A percentile compares a stretch with the other conserved stretches of the same genome.
Conservation (phyloP, 2,888 invertebrate species). For the Eupithecia subumbrata region DNA sequence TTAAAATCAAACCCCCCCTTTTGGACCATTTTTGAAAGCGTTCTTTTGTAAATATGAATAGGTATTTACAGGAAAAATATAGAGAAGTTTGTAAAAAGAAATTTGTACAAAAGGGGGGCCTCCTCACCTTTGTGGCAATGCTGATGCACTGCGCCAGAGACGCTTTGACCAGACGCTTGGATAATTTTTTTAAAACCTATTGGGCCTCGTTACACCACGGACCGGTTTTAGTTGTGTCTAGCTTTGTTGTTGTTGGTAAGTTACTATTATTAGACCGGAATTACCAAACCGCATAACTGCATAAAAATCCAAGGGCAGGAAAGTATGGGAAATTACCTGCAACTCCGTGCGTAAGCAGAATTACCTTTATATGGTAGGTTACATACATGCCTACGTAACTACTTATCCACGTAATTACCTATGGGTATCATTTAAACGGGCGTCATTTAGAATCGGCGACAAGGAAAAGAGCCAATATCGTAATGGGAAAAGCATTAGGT, state of each 20-base stretch:
- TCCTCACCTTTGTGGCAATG: no score
- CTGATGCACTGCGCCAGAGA: no score
- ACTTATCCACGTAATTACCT: background rate
- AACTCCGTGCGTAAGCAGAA: background rate
- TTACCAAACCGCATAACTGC: constrained; percentile 19
- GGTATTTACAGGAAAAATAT: no score
- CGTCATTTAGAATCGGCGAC: background rate
- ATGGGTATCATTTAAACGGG: background rate
- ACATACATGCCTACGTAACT: background rate
- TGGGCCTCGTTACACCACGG: no score
- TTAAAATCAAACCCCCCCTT: no score
- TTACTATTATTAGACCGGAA: constrained; percentile 11
- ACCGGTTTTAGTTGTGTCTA: background rate
- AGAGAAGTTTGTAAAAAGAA: no score
- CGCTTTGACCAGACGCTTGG: no score
- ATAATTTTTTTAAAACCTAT: no score
- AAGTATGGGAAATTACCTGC: constrained; percentile 28
- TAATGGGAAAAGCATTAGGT: background rate
- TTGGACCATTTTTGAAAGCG: no score
- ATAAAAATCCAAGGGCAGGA: constrained; percentile 19
- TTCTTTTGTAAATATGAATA: no score
- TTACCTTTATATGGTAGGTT: constrained; percentile 4
- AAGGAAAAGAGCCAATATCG: background rate
- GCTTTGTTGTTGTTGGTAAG: background rate
- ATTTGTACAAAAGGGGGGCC: no score